These are phyloP conservation scores for Microctenopoma lineatum DNA, from an alignment of 2,797 vertebrate genomes.

Conservation along the genomic window DNA sequence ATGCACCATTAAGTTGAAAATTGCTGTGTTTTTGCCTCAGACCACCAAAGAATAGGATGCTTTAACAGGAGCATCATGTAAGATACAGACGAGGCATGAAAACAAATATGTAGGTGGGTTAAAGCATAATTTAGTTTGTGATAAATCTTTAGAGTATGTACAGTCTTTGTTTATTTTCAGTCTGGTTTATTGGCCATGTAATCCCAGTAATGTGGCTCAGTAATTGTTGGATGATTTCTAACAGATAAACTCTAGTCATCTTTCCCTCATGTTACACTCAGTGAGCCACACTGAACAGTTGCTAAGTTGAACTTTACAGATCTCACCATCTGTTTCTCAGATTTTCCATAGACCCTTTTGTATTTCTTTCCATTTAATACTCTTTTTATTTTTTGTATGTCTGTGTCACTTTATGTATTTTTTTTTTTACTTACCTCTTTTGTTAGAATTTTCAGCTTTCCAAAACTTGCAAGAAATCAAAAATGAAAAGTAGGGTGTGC, in stretches of 20 bases:
- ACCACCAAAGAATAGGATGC: too few relatives aligned
- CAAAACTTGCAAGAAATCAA: neutral
- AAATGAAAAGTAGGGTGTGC: too few relatives aligned
- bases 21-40: neutral
- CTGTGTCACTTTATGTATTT: too few relatives aligned
- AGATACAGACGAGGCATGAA: neutral
- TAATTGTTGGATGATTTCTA: neutral
- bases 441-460: too few relatives aligned
- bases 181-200: neutral
- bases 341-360: neutral
- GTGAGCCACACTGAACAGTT: constrained; percentile 11
- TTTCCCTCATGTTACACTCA: neutral
- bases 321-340: neutral
- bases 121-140: neutral
- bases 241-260: neutral
- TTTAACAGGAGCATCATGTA: neutral
- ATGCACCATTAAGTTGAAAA: neutral
- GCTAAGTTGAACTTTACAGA: constrained; percentile 10
- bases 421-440: too few relatives aligned
- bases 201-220: neutral
- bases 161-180: neutral
- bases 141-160: neutral
- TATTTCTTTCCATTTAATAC: too few relatives aligned
- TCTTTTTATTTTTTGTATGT: too few relatives aligned
- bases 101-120: neutral